A percentile compares a stretch with the other conserved stretches of the same genome.
Evolutionary conservation across 1,140 invertebrate species (phyloP).

Genomic region (Apis dorsata): DNA sequence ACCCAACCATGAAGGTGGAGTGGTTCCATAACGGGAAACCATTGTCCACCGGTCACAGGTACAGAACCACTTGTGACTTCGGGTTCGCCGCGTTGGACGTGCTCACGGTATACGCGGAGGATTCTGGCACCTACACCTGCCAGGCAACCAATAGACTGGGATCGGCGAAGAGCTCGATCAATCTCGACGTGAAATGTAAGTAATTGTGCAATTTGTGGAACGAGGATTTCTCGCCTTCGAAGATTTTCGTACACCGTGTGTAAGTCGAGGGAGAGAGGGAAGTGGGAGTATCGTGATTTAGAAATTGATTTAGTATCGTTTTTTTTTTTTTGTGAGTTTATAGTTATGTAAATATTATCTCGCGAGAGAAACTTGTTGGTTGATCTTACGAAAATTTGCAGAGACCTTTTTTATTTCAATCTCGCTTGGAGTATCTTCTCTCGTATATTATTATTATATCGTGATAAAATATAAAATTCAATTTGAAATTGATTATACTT

Average conservation of each 20-base stretch:
- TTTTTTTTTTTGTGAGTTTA: no score
- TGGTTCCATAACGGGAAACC: conserved; percentile 97
- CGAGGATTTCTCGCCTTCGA: neutral
- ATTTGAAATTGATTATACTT: neutral
- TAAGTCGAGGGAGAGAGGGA: neutral
- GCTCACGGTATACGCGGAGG: conserved; percentile 94
- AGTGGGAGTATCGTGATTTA: neutral
- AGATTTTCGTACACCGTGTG: neutral
- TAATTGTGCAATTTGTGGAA: conserved; percentile 55
- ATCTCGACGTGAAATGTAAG: conserved; percentile 91
- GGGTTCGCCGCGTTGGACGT: conserved; percentile 97
- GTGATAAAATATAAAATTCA: no score
- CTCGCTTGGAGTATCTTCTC: no score
- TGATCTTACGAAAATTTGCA: no score
- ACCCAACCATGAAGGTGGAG: conserved; percentile 94
- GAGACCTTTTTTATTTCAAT: no score
- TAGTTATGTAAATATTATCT: no score
- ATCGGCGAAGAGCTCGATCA: conserved; percentile 89
- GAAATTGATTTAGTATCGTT: no score
- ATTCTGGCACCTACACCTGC: conserved; percentile 95
- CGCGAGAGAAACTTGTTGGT: no score
- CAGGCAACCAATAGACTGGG: conserved; percentile 93
- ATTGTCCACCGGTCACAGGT: conserved; percentile 93
- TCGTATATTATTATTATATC: no score
- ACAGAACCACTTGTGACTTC: conserved; percentile 96